Evolutionary conservation across 2,113 vertebrate species (phyloP).

Genomic region (Chiloscyllium plagiosum): DNA sequence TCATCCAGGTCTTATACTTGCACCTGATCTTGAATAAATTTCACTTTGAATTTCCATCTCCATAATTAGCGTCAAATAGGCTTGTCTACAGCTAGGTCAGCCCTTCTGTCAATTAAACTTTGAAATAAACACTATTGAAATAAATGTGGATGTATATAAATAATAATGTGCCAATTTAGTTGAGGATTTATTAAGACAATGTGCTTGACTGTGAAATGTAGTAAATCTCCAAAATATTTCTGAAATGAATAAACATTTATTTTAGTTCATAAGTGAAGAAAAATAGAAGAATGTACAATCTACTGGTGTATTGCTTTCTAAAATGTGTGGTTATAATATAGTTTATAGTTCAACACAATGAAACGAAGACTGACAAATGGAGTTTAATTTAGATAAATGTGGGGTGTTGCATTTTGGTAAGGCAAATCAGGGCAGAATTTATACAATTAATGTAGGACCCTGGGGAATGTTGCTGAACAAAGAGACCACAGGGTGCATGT

Average conservation of each 20-base stretch:
- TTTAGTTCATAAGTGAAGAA: not conserved
- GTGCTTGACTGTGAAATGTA: not conserved
- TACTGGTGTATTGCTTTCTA: not conserved
- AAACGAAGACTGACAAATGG: no score
- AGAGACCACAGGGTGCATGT: no score
- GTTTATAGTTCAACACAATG: not conserved
- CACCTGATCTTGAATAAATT: no score
- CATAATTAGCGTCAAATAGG: no score
- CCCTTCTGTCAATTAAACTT: not conserved
- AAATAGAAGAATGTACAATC: not conserved
- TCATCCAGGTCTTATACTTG: no score
- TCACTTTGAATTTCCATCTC: no score
- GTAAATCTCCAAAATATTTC: not conserved
- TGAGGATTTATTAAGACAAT: not conserved
- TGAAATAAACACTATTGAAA: not conserved
- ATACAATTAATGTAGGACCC: no score
- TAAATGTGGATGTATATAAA: not conserved
- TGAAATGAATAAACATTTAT: not conserved
- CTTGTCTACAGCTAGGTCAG: no score
- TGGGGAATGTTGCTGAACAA: no score
- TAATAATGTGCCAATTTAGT: not conserved
- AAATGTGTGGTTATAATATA: not conserved
- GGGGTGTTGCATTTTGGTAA: no score
- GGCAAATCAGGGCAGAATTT: no score
- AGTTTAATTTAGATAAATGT: no score